Percentiles rank a stretch among this genome's conserved stretches.
Evolutionary conservation across 2,113 vertebrate species (phyloP).

Genomic region (Anarrhichthys ocellatus): DNA sequence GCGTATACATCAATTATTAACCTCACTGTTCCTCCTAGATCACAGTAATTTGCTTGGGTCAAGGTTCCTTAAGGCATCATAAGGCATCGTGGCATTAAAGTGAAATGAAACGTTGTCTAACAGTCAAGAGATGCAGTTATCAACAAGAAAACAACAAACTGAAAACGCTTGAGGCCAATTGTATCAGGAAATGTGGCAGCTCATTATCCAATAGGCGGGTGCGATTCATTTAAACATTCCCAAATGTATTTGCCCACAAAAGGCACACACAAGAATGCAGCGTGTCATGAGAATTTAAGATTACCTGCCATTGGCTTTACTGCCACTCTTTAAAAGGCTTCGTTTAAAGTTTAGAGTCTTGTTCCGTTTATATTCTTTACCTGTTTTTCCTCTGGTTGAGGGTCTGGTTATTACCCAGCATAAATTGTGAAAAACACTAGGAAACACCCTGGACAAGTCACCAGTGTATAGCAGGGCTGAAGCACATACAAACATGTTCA

Average conservation of each 20-base stretch:
- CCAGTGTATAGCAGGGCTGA: not conserved
- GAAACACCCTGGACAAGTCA: not conserved
- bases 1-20: conserved; percentile 69
- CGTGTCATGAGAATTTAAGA: not conserved
- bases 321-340: conserved; percentile 2
- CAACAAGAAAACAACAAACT: not conserved
- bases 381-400: not conserved
- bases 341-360: not conserved
- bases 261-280: not conserved
- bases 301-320: not conserved
- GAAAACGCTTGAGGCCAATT: not conserved
- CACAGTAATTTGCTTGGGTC: conserved; percentile 17
- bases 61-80: conserved; percentile 3
- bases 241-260: not conserved
- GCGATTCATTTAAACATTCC: not conserved
- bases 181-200: not conserved
- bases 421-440: not conserved
- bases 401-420: not conserved
- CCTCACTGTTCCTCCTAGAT: conserved; percentile 7
- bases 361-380: not conserved
- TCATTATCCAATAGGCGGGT: not conserved
- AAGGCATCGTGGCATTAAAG: not conserved
- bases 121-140: not conserved
- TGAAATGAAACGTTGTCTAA: not conserved
- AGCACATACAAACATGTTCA: not conserved